Conservation (phyloP, 2,113 vertebrate species). For the Poeciliopsis prolifica region DNA sequence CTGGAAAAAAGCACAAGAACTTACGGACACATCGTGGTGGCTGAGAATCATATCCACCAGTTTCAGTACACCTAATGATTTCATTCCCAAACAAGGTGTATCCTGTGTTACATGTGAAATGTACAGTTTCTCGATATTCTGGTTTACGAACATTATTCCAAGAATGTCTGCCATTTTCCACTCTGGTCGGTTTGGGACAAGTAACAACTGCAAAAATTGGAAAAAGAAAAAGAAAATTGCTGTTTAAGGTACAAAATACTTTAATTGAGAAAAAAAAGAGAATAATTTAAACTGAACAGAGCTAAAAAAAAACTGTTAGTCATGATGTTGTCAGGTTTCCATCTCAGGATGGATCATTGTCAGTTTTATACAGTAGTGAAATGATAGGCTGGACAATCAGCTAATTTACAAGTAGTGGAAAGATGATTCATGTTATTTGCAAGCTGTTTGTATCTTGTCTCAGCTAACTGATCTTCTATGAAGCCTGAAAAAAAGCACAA, state of each 20-base stretch:
- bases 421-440: background rate
- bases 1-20: constrained; percentile 9
- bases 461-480: background rate
- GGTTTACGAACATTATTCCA: rapidly evolving
- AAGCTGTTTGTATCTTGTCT: background rate
- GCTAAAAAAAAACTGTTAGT: too few relatives aligned
- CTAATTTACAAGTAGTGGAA: background rate
- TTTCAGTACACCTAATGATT: constrained; percentile 30
- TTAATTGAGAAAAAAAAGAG: too few relatives aligned
- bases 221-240: background rate
- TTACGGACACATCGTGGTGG: constrained; percentile 70
- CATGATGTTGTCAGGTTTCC: too few relatives aligned
- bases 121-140: constrained; percentile 28
- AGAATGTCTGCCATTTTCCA: too few relatives aligned
- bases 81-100: constrained; percentile 47
- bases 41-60: constrained; percentile 28
- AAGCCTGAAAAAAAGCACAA: too few relatives aligned
- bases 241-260: background rate
- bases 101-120: constrained; percentile 52
- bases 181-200: too few relatives aligned
- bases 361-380: background rate
- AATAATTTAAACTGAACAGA: too few relatives aligned
- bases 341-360: background rate
- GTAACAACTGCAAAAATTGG: too few relatives aligned
- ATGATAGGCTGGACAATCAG: background rate